Conservation (phyloP, 2,113 vertebrate species). For the Okapia johnstoni region DNA sequence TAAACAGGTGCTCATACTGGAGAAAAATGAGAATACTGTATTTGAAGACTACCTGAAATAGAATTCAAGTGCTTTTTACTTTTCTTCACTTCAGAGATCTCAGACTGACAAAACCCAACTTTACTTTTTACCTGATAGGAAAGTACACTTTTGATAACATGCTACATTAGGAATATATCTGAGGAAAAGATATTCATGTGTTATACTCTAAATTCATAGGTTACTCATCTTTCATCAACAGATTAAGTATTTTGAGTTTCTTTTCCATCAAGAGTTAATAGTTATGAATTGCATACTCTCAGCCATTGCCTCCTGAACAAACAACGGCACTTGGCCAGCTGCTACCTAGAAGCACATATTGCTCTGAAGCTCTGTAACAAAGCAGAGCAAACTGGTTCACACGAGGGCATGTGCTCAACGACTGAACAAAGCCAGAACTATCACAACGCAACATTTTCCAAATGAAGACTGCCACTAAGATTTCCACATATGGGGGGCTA, state of each 20-base stretch:
- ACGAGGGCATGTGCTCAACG: background rate
- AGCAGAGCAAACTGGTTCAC: background rate
- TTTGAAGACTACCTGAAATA: constrained; percentile 11
- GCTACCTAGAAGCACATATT: background rate
- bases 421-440: background rate
- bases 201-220: background rate
- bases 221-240: background rate
- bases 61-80: background rate
- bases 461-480: background rate
- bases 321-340: background rate
- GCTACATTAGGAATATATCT: background rate
- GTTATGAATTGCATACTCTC: background rate
- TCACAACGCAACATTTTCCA: background rate
- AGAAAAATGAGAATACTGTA: background rate
- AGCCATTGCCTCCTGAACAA: background rate
- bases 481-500: background rate
- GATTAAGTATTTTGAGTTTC: background rate
- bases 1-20: background rate
- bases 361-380: background rate
- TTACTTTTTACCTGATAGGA: background rate
- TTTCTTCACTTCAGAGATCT: background rate
- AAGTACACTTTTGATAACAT: background rate
- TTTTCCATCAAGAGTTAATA: background rate
- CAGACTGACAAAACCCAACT: background rate
- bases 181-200: background rate